Evolutionary conservation across 2,797 vertebrate species (phyloP).

Genomic region (Rhinogobio ventralis): DNA sequence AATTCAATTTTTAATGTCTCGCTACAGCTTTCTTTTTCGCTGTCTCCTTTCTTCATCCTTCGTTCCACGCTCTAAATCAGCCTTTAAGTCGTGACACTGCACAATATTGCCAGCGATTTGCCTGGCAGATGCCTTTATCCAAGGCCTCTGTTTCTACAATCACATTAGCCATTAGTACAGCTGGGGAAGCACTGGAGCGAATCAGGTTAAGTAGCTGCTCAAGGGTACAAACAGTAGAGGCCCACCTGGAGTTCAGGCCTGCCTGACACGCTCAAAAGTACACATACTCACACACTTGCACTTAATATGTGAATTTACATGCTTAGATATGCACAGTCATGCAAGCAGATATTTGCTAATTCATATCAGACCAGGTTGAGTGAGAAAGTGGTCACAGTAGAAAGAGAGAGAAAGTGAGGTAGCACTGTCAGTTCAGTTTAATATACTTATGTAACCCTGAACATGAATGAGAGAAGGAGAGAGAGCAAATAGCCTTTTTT

Average conservation of each 20-base stretch:
- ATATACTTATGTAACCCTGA: constrained; percentile 44
- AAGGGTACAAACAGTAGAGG: constrained; percentile 69
- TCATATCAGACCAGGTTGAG: constrained; percentile 34
- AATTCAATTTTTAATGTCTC: constrained; percentile 47
- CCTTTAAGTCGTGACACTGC: constrained; percentile 55
- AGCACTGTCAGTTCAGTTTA: constrained; percentile 46
- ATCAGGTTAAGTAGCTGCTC: constrained; percentile 75
- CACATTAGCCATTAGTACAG: constrained; percentile 78
- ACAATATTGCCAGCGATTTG: constrained; percentile 75
- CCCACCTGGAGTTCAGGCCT: constrained; percentile 72
- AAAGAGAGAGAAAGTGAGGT: constrained; percentile 26
- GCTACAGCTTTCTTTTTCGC: constrained; percentile 43
- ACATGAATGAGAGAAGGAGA: neutral
- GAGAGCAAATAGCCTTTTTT: neutral
- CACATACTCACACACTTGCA: neutral
- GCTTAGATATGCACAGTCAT: constrained; percentile 16
- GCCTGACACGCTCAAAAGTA: constrained; percentile 27
- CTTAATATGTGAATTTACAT: neutral
- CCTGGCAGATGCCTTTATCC: constrained; percentile 79
- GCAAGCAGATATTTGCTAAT: constrained; percentile 50
- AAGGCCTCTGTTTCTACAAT: constrained; percentile 76
- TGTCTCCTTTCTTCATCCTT: constrained; percentile 14
- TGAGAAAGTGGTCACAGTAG: constrained; percentile 17
- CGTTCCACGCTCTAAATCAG: constrained; percentile 32
- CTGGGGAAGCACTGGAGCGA: constrained; percentile 73